Evolutionary conservation across 2,797 vertebrate species (phyloP).

Genomic region (Meriones psammophilus): DNA sequence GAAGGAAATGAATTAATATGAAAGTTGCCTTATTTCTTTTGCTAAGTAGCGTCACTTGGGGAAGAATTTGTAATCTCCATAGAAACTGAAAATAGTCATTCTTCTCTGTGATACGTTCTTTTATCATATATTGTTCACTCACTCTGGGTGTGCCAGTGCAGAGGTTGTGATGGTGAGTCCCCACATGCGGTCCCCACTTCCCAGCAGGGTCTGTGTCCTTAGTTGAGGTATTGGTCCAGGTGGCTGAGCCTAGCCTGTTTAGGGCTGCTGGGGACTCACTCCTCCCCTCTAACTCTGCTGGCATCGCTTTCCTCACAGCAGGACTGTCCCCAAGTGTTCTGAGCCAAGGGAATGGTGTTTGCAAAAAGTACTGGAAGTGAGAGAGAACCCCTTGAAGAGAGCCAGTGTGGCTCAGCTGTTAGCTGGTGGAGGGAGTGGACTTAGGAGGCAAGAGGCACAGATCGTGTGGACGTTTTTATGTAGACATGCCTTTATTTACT

Average conservation of each 20-base stretch:
- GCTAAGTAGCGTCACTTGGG: conserved; percentile 38
- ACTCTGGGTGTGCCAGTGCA: background rate
- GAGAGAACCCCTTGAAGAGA: background rate
- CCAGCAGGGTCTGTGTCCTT: too few species aligned
- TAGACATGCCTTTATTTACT: background rate
- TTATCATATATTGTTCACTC: background rate
- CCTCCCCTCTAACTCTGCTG: background rate
- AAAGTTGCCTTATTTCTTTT: conserved; percentile 34
- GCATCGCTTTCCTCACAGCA: background rate
- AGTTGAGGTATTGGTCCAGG: background rate
- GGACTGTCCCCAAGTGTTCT: background rate
- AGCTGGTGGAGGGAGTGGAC: background rate
- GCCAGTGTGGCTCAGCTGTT: background rate
- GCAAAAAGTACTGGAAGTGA: background rate
- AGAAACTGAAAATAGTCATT: background rate
- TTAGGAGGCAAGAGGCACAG: background rate
- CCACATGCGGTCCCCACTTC: background rate
- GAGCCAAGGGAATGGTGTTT: background rate
- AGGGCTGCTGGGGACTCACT: background rate
- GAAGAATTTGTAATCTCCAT: conserved; percentile 44
- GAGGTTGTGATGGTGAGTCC: background rate
- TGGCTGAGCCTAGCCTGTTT: background rate
- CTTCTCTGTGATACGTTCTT: background rate
- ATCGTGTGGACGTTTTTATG: fast-evolving
- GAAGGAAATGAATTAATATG: conserved; percentile 15